Evolutionary conservation across 2,113 vertebrate genomes (phyloP).

Genomic region (Cyphotilapia sp.): DNA sequence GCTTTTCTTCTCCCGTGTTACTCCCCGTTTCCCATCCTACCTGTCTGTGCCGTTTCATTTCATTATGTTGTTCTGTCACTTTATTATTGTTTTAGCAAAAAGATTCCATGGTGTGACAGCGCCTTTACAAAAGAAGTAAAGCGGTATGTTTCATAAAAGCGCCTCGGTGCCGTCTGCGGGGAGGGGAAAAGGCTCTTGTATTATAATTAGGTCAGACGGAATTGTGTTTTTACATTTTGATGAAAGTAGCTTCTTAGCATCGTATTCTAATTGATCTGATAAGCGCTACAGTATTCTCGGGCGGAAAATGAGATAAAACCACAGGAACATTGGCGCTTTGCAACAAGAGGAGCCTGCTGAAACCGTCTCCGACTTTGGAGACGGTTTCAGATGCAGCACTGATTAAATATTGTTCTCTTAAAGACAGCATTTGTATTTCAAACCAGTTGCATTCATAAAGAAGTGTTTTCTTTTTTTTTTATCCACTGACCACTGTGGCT

Average conservation of each 20-base stretch:
- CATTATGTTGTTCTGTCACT: not conserved
- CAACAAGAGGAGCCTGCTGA: not conserved
- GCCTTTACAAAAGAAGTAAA: not conserved
- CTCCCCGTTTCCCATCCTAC: not conserved
- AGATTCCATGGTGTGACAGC: not conserved
- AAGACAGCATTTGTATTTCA: not conserved
- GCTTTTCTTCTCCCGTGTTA: not conserved
- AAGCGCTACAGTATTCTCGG: not conserved
- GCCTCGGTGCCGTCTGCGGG: not conserved
- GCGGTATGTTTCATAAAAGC: not conserved
- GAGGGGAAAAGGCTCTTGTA: not conserved
- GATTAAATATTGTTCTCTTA: not conserved
- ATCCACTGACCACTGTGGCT: not conserved
- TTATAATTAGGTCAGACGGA: slow-evolving; percentile 22
- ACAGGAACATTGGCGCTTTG: not conserved
- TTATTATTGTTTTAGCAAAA: not conserved
- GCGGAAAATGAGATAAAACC: not conserved
- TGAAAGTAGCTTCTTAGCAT: slow-evolving; percentile 4
- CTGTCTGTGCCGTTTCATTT: not conserved
- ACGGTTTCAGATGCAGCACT: not conserved
- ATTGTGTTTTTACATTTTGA: slow-evolving; percentile 6
- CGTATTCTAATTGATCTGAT: slow-evolving; percentile 21
- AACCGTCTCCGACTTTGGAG: not conserved
- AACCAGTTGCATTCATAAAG: not conserved
- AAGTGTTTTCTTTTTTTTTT: not conserved